Evolutionary conservation across 2,797 vertebrate genomes (phyloP).

Genomic region (Setipinna tenuifilis): DNA sequence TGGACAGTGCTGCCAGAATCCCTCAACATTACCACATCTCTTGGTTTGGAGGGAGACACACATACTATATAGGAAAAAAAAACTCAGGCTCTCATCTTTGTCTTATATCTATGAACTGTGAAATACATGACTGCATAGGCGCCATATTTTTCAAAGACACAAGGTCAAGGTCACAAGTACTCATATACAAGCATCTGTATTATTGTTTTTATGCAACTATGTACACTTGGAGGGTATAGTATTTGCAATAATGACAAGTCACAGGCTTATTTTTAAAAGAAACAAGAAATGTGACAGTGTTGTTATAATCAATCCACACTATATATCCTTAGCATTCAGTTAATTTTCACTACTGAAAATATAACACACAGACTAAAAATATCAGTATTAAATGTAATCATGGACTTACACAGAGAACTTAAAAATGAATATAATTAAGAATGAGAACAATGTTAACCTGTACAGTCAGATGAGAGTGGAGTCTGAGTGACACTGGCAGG

Average conservation of each 20-base stretch:
- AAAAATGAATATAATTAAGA: neutral
- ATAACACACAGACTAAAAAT: neutral
- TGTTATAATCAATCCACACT: neutral
- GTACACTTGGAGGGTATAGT: constrained; percentile 42
- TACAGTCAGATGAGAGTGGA: neutral
- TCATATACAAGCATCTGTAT: constrained; percentile 41
- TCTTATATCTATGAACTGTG: neutral
- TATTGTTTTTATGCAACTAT: constrained; percentile 25
- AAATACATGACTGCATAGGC: neutral
- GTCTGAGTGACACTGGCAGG: neutral
- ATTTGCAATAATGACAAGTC: constrained; percentile 49
- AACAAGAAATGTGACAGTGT: constrained; percentile 18
- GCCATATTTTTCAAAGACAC: neutral
- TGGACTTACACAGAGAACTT: neutral
- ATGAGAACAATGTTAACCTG: neutral
- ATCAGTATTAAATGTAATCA: neutral
- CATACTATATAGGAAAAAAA: neutral
- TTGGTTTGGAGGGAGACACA: neutral
- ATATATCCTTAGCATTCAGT: neutral
- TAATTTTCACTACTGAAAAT: constrained; percentile 10
- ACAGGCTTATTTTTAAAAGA: constrained; percentile 35
- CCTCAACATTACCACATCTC: neutral
- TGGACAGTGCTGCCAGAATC: neutral
- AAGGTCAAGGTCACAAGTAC: constrained; percentile 52
- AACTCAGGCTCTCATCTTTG: constrained; percentile 27